Base-by-base conservation (phyloP, 35 echinoderm and acorn worm genomes). In the Ophioderma brevispina region DNA sequence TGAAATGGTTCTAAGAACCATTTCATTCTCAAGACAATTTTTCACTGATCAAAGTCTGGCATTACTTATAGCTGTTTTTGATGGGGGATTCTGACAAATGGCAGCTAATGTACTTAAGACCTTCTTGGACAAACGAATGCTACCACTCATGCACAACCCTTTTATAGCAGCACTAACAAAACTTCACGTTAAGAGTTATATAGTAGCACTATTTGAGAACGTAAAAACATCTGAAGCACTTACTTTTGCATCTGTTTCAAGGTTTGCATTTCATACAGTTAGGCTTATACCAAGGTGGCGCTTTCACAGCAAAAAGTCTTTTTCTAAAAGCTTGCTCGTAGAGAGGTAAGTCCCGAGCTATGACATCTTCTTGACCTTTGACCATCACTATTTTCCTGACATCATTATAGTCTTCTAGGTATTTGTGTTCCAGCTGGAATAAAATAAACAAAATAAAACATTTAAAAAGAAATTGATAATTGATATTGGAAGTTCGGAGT, bases 311-410 rank as follows among this genome's bases (percentile, higher is more conserved):
- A 40, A 91, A 91, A 41, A 64, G 80, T 38, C 76, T 36, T 76
- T 64, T 86, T 34, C 49, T 76, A 31, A 91, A 86, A 35, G 90
- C 90, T 38, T 85, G 75, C 75, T 86, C 70, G 49, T 91, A 91
- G 64, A 91, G 70, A 30, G 90, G 90, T 4, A 91, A 82, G 39
- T 91, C 90, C 50, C 90, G 39, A 34, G 37, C 33, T 52, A 91
- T 91, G 31, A 91, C 82, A 78, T 86, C 90, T 32, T 84, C 64
- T 79, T 91, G 78, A 78, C 90, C 90, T 64, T 82, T 91, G 63
- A 91, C 90, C 75, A 64, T 59, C 31, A 85, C 52, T 36, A 59
- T 64, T 85, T 59, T 85, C 23, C 59, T 18, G 59, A 30, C 28
- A 70, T 70, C 59, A 25, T 70, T 30, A 2, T 35, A 30, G 32